A percentile compares a stretch with the other conserved stretches of the same genome.
These are phyloP conservation scores for Euzophera pinguis DNA, from an alignment of 2,888 invertebrate genomes.

Conservation along the genomic window DNA sequence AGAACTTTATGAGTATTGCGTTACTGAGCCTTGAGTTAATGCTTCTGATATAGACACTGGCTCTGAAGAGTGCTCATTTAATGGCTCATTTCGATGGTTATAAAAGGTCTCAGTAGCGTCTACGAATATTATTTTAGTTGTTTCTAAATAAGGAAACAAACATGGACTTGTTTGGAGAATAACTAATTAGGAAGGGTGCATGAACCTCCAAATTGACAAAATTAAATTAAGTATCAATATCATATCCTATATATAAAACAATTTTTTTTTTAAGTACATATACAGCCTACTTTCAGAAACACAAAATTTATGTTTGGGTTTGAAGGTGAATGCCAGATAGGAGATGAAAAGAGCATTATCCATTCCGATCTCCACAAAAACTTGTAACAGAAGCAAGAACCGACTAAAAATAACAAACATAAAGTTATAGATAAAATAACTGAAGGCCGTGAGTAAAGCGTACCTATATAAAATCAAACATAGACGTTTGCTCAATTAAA, in stretches of 20 bases:
- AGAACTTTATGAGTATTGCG: constrained; percentile 13
- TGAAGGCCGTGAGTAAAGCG: neutral
- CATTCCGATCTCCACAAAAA: neutral
- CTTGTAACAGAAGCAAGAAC: neutral
- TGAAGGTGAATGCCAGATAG: neutral
- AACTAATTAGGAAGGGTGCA: too few relatives aligned
- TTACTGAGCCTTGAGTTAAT: constrained; percentile 10
- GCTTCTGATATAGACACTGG: constrained; percentile 5
- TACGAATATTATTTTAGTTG: too few relatives aligned
- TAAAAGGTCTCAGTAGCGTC: neutral
- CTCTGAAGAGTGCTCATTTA: neutral
- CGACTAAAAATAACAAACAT: neutral
- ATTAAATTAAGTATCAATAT: too few relatives aligned
- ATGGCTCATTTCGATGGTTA: neutral
- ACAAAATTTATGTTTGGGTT: too few relatives aligned
- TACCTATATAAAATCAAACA: neutral
- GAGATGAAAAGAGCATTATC: neutral
- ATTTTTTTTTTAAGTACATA: too few relatives aligned
- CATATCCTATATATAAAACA: too few relatives aligned
- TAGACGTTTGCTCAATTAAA: constrained; percentile 48
- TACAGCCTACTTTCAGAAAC: too few relatives aligned
- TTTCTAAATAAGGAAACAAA: too few relatives aligned
- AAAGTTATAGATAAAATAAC: neutral
- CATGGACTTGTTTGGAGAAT: too few relatives aligned
- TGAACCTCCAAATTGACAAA: too few relatives aligned